Evolutionary conservation across 2,113 vertebrate species (phyloP).

Genomic region (Vanacampus margaritifer): DNA sequence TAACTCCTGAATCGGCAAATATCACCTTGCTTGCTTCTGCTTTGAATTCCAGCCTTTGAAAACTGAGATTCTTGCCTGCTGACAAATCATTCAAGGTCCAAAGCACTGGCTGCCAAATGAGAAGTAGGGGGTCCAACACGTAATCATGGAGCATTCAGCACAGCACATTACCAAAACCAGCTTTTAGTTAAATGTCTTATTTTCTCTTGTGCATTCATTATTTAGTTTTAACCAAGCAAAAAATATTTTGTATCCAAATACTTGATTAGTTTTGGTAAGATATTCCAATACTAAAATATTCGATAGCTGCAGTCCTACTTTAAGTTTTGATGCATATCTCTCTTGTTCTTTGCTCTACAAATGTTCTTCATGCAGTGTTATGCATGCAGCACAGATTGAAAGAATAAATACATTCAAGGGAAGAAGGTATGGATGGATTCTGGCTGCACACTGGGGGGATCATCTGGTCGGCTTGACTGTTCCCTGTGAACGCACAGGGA

Average conservation of each 20-base stretch:
- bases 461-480: background rate
- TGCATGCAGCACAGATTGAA: background rate
- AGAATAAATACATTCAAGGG: background rate
- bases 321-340: background rate
- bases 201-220: no score
- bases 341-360: background rate
- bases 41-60: background rate
- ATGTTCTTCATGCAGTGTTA: background rate
- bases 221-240: no score
- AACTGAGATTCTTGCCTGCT: constrained; percentile 2
- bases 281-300: no score
- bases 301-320: no score
- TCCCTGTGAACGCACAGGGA: background rate
- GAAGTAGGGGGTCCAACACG: no score
- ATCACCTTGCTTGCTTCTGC: constrained; percentile 1
- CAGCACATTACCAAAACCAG: no score
- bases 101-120: background rate
- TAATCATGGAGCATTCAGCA: no score
- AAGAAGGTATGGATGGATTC: background rate
- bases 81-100: background rate
- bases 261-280: no score
- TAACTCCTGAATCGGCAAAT: background rate
- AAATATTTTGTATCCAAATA: no score
- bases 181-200: no score
- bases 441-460: background rate